Evolutionary conservation across 2,797 vertebrate genomes (phyloP).

Genomic region (Chloroceryle amazona): DNA sequence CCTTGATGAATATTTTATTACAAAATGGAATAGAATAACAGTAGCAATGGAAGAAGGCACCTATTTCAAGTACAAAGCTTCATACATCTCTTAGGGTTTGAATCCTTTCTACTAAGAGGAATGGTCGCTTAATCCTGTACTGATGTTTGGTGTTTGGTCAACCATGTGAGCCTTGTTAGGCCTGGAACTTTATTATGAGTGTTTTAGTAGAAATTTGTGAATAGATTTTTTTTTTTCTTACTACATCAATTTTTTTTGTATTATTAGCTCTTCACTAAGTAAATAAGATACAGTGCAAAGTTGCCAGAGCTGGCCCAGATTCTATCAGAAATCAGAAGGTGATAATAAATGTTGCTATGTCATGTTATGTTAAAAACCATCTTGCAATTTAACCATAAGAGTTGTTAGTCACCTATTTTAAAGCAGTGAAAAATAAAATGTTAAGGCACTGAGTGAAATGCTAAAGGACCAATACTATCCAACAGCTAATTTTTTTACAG

Average conservation of each 20-base stretch:
- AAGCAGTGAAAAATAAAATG: background rate
- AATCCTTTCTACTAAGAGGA: background rate
- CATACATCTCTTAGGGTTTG: background rate
- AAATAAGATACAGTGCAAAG: background rate
- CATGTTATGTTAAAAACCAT: background rate
- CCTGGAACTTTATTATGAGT: background rate
- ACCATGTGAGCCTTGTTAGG: background rate
- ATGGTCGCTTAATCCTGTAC: background rate
- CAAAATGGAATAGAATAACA: constrained; percentile 6
- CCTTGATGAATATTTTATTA: constrained; percentile 57
- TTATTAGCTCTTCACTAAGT: background rate
- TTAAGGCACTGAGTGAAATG: background rate
- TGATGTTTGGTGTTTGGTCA: background rate
- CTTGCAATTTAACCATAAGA: background rate
- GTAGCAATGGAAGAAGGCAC: background rate
- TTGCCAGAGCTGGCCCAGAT: background rate
- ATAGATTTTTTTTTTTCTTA: background rate
- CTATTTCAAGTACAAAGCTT: background rate
- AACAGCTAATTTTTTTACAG: background rate
- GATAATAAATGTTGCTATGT: background rate
- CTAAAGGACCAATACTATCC: background rate
- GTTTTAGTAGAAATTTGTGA: background rate
- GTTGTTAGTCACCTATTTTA: background rate
- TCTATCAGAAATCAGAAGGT: background rate
- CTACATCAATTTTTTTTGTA: background rate